phyloP scores from a whole-genome alignment of 1,140 invertebrate species.

The Drosophila parabipectinata region DNA sequence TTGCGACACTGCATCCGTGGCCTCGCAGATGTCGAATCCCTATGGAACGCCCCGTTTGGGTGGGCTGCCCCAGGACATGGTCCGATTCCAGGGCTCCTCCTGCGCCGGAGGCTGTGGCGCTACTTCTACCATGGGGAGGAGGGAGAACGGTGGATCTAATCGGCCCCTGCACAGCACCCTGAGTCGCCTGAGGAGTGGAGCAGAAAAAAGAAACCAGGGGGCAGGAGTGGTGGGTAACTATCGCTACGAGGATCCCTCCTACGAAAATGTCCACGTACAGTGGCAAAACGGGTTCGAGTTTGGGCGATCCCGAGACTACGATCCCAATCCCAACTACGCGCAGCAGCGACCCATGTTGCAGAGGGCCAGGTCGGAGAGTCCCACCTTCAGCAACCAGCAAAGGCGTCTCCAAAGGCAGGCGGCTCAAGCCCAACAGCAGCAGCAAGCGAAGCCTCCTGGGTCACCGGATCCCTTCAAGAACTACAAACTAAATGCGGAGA shows the following conservation, averaged over 20 bases:
- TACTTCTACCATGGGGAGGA: constrained; percentile 31
- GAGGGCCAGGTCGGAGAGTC: constrained; percentile 77
- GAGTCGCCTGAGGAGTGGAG: constrained; percentile 59
- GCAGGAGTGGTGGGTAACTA: constrained; percentile 45
- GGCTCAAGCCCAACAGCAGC: constrained; percentile 37
- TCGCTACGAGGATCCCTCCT: constrained; percentile 78
- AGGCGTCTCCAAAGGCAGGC: constrained; percentile 65
- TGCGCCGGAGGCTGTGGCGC: constrained; percentile 19
- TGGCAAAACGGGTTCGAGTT: constrained; percentile 83
- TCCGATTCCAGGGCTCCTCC: constrained; percentile 71
- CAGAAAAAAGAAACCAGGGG: constrained; percentile 35
- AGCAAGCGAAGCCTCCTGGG: constrained; percentile 31
- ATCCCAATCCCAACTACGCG: constrained; percentile 53
- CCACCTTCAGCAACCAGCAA: constrained; percentile 77
- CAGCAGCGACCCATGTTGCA: constrained; percentile 67
- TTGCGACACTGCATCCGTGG: constrained; percentile 71
- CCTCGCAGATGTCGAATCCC: constrained; percentile 73
- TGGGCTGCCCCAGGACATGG: constrained; percentile 73
- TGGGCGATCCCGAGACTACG: constrained; percentile 75
- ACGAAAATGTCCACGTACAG: constrained; percentile 82
- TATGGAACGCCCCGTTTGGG: constrained; percentile 75
- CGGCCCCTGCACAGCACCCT: constrained; percentile 76
- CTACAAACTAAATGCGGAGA: constrained; percentile 77
- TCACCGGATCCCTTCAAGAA: constrained; percentile 73
- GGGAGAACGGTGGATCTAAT: constrained; percentile 35